Evolutionary conservation across 2,888 invertebrate species (phyloP), one percentile per base, ranked within the genome.

Genomic region (Tenthredo distinguenda): DNA sequence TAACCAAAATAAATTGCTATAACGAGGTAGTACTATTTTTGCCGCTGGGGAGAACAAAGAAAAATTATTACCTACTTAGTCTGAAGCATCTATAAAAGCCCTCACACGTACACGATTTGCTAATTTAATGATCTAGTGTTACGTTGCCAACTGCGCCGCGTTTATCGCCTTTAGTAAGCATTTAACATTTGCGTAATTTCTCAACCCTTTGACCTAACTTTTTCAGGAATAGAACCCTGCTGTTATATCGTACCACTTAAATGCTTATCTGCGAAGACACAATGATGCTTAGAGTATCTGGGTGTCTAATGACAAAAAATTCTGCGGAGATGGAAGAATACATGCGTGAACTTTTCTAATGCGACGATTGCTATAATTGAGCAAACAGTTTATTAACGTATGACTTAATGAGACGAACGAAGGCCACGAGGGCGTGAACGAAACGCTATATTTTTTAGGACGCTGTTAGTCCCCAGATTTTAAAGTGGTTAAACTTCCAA

Each of bases 121-220:
- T 62, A 62, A 62, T 62, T 62, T 62, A 26, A 62, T 62, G 62
- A 62, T 62, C 62, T 21, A 62, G 62, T 62, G 62, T 62, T 26
- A 62, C 26, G 62, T 62, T 62, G 62, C 62, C 62, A 62, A 62
- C 62, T 62, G 10, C 26, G 26, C 26, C 10, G 9, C 62, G 26
- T 26, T 62, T 62, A 26, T 62, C 62, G 21, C 62, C 9, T 26
- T 62, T 26, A 62, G 21, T 21, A 62, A 26, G 26, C 62, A 26
- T 62, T 26, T 21, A 62, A 26, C 26, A 62, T 26, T 26, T 21
- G 62, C 21, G 12, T 62, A 62, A 62, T 62, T 62, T 12, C 62
- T 12, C 26, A 62, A 26, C 62, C 26, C 26, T 62, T 21, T 62
- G 7, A 26, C 10, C 2, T 62, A 10, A 26, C 26, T 55, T 55